Evolutionary conservation across 1,140 invertebrate species (phyloP).

Genomic region (Eumaeus atala): DNA sequence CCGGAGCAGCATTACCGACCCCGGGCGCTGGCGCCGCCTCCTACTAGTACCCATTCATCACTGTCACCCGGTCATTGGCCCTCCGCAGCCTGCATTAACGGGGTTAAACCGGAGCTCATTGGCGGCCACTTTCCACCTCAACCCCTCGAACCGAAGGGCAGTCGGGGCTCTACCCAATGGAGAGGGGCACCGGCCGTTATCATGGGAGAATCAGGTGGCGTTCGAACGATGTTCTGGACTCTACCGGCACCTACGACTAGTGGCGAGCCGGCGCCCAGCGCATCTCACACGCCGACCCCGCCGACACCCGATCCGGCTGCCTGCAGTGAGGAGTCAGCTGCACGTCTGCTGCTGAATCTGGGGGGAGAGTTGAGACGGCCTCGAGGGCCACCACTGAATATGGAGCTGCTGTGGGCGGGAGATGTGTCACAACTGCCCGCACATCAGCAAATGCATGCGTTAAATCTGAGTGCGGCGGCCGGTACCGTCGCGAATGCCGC

Average conservation of each 20-base stretch:
- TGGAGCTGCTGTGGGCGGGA: slow-evolving; percentile 92
- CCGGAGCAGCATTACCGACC: slow-evolving; percentile 57
- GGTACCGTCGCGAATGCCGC: slow-evolving; percentile 45
- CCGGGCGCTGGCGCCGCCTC: slow-evolving; percentile 43
- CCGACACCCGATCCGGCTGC: slow-evolving; percentile 66
- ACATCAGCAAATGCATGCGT: slow-evolving; percentile 86
- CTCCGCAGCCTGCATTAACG: slow-evolving; percentile 79
- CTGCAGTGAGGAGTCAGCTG: slow-evolving; percentile 84
- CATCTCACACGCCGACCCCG: slow-evolving; percentile 69
- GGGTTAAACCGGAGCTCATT: slow-evolving; percentile 86
- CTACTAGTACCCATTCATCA: slow-evolving; percentile 48
- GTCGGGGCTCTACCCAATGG: slow-evolving; percentile 75
- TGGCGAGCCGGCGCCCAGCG: slow-evolving; percentile 63
- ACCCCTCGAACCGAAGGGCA: slow-evolving; percentile 76
- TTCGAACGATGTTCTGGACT: slow-evolving; percentile 93
- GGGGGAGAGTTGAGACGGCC: slow-evolving; percentile 79
- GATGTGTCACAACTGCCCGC: slow-evolving; percentile 87
- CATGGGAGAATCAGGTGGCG: slow-evolving; percentile 92
- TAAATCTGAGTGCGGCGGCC: slow-evolving; percentile 83
- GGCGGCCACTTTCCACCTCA: slow-evolving; percentile 79
- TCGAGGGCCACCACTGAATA: slow-evolving; percentile 85
- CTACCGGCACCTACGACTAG: slow-evolving; percentile 76
- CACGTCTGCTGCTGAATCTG: slow-evolving; percentile 86
- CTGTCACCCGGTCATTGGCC: slow-evolving; percentile 75
- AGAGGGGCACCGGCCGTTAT: slow-evolving; percentile 89